A percentile compares a stretch with the other conserved stretches of the same genome.
Conservation (phyloP, 2,113 vertebrate species). For the Solea solea region DNA sequence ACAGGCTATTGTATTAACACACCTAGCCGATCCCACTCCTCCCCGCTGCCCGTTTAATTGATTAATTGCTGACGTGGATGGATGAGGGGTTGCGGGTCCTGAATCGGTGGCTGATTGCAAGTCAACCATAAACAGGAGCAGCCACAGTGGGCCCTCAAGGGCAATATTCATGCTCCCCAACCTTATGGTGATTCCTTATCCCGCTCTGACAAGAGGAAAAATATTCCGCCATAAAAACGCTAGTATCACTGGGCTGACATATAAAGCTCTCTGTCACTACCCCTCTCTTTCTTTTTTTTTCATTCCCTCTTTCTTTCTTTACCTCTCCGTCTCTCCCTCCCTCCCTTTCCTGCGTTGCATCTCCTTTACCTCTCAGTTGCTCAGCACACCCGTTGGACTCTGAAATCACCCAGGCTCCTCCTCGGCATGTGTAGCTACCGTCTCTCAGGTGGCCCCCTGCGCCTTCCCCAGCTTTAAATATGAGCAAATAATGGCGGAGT, state of each 20-base stretch:
- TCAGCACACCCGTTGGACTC: slow-evolving; percentile 77
- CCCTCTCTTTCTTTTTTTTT: slow-evolving; percentile 25
- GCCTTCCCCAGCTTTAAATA: slow-evolving; percentile 73
- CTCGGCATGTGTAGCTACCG: slow-evolving; percentile 54
- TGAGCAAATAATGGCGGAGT: slow-evolving; percentile 75
- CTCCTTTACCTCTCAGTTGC: slow-evolving; percentile 59
- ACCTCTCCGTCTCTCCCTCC: slow-evolving; percentile 20
- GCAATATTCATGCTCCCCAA: slow-evolving; percentile 77
- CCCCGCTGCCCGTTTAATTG: slow-evolving; percentile 75
- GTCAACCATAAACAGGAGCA: slow-evolving; percentile 78
- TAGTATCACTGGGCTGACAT: slow-evolving; percentile 75
- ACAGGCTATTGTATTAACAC: slow-evolving; percentile 78
- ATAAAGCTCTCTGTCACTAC: slow-evolving; percentile 72
- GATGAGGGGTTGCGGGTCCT: slow-evolving; percentile 73
- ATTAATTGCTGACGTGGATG: slow-evolving; percentile 78
- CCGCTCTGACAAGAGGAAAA: slow-evolving; percentile 77
- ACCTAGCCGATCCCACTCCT: slow-evolving; percentile 67
- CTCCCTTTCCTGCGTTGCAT: slow-evolving; percentile 27
- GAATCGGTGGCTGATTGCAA: slow-evolving; percentile 77
- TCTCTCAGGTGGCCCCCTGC: slow-evolving; percentile 71
- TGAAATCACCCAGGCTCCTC: slow-evolving; percentile 68
- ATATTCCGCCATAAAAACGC: slow-evolving; percentile 77
- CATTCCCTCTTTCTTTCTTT: slow-evolving; percentile 23
- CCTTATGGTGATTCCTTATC: slow-evolving; percentile 79
- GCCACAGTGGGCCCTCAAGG: slow-evolving; percentile 73